phyloP scores from a whole-genome alignment of 2,888 invertebrate genomes.

The Hesperia comma region DNA sequence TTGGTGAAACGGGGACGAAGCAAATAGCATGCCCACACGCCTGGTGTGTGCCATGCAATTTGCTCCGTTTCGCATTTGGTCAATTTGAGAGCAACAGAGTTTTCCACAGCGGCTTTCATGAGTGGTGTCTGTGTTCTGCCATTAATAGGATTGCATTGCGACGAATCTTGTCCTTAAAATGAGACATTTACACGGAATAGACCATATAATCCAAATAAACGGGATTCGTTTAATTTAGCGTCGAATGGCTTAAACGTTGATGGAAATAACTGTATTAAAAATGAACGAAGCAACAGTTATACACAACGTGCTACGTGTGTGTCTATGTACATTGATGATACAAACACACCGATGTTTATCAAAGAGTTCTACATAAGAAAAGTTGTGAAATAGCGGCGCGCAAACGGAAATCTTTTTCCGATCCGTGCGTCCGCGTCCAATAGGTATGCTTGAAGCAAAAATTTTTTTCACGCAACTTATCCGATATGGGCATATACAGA shows the following conservation, averaged over 20 bases:
- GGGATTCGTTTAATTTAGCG: no score
- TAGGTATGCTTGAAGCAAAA: background rate
- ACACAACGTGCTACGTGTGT: no score
- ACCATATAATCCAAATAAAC: no score
- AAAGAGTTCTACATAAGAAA: background rate
- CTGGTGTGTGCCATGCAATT: constrained; percentile 3
- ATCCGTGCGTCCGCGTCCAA: background rate
- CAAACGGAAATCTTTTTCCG: background rate
- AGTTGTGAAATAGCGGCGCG: background rate
- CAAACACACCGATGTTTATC: background rate
- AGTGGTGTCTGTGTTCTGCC: constrained; percentile 3
- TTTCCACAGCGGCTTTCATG: constrained; percentile 8
- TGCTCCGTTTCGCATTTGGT: constrained; percentile 5
- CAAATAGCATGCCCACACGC: constrained; percentile 14
- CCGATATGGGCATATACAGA: no score
- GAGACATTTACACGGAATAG: background rate
- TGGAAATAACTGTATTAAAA: no score
- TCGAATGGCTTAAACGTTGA: no score
- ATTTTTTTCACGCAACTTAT: no score
- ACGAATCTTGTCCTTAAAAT: background rate
- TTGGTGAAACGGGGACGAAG: constrained; percentile 13
- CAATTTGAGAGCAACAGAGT: constrained; percentile 13
- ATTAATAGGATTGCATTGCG: constrained; percentile 5
- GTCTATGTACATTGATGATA: background rate
- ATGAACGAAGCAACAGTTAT: no score